Evolutionary conservation across 1,140 invertebrate genomes (phyloP), one percentile per base, ranked within the genome.

Genomic region (Lycorma delicatula): DNA sequence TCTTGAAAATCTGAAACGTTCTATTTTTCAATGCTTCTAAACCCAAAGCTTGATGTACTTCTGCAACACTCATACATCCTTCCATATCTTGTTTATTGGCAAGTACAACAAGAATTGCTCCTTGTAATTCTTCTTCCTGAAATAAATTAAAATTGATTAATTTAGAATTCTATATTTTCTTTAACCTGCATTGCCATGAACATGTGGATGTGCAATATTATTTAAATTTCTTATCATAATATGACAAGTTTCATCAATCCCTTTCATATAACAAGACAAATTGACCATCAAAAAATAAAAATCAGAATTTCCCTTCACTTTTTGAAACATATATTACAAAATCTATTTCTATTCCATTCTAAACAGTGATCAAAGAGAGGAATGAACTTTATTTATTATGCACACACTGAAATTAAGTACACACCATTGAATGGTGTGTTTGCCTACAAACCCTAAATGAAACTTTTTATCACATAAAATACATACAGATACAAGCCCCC

Each of bases 81-180:
- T 94, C 88, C 80, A 98, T 95, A 71, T 99, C 97, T 75, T 99
- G 97, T 78, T 99, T 99, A 72, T 99, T 99, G n/a, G 97, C 97
- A 67, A 99, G 75, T 31, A 99, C 93, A 28, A 98, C 89, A 58
- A 99, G 77, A 67, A 97, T 87, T 53, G 95, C 91, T 64, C 91
- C 92, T 67, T 91, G 88, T 67, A 99, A 75, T 72, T 99, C 97
- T 71, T 99, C 97, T 76, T 99, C 97, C 86, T 96, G 67, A 34
- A 70, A 60, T 59, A 53, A 36, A 25, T 58, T 68, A 60, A 58
- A 60, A 54, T 38, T 23, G 23, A 28, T 23, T 29, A 44, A 50
- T n/a, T n/a, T n/a, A n/a, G n/a, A n/a, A n/a, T 28, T 26, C 18
- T 11, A 13, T 6, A 51, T 7, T 28, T 51, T 13, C 25, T 23